These are phyloP conservation scores for Knipowitschia caucasica DNA, from an alignment of 2,797 vertebrate species.

Conservation along the genomic window DNA sequence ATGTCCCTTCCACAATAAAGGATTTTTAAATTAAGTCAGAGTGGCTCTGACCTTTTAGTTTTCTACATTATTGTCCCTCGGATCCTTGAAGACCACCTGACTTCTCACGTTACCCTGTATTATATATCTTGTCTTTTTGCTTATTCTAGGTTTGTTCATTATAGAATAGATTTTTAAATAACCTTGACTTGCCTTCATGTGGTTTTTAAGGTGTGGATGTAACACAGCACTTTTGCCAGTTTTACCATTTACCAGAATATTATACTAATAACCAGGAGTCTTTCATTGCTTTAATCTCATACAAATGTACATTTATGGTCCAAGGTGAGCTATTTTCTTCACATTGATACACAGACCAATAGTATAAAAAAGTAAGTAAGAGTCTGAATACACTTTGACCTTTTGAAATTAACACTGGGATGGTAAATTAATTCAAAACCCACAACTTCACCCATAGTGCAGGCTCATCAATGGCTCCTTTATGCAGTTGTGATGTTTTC, in stretches of 20 bases:
- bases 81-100: too few relatives aligned
- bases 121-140: too few relatives aligned
- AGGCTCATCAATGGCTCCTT: too few relatives aligned
- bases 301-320: background rate
- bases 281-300: background rate
- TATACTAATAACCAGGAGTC: background rate
- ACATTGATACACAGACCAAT: background rate
- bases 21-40: too few relatives aligned
- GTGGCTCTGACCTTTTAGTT: too few relatives aligned
- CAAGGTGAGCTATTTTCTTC: background rate
- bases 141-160: too few relatives aligned
- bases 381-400: background rate
- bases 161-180: too few relatives aligned
- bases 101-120: too few relatives aligned
- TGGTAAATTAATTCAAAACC: background rate
- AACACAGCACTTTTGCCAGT: background rate
- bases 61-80: too few relatives aligned
- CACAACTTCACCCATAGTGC: background rate
- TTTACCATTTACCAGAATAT: background rate
- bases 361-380: background rate
- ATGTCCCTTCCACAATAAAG: too few relatives aligned
- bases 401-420: background rate
- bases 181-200: background rate
- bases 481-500: too few relatives aligned
- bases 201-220: too few relatives aligned